These are phyloP conservation scores for Apostichopus japonicus DNA, from an alignment of 35 echinoderm and acorn worm species.

Conservation along the genomic window DNA sequence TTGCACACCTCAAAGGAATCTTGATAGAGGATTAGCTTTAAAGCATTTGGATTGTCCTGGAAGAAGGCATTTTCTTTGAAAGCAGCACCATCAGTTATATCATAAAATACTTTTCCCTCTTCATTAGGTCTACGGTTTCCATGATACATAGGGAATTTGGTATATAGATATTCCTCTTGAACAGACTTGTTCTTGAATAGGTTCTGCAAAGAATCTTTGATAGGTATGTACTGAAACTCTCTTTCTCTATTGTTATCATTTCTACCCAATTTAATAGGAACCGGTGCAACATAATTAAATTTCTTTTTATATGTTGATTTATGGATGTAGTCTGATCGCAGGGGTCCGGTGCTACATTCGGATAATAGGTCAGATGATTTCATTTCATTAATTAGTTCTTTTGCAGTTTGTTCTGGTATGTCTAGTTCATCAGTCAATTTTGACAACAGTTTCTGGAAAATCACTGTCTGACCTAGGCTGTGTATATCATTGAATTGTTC, in stretches of 20 bases:
- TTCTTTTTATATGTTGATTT: conserved; percentile 17
- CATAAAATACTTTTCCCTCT: not conserved
- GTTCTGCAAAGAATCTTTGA: conserved; percentile 17
- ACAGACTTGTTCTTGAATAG: not conserved
- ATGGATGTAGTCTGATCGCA: conserved; percentile 8
- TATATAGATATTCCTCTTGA: conserved; percentile 26
- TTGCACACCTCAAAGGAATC: conserved; percentile 26
- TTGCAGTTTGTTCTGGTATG: not conserved
- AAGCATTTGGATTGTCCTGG: no score
- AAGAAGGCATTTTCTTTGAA: conserved; percentile 7
- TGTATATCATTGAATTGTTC: conserved; percentile 10
- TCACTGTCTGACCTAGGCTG: not conserved
- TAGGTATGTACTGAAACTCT: conserved; percentile 23
- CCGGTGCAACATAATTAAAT: conserved; percentile 4
- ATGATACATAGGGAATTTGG: conserved; percentile 10
- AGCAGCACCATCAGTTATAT: conserved; percentile 1
- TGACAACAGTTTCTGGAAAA: conserved; percentile 3
- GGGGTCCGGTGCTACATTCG: not conserved
- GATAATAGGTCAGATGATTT: conserved; percentile 10
- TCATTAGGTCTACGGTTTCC: not conserved
- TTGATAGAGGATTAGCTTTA: conserved; percentile 13
- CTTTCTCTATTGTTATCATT: conserved; percentile 8
- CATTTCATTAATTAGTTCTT: not conserved
- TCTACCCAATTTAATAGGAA: not conserved
- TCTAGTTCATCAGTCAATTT: not conserved